Percentiles rank a stretch among this genome's conserved stretches.
Evolutionary conservation across 2,888 invertebrate genomes (phyloP).

Genomic region (Xestia xanthographa): DNA sequence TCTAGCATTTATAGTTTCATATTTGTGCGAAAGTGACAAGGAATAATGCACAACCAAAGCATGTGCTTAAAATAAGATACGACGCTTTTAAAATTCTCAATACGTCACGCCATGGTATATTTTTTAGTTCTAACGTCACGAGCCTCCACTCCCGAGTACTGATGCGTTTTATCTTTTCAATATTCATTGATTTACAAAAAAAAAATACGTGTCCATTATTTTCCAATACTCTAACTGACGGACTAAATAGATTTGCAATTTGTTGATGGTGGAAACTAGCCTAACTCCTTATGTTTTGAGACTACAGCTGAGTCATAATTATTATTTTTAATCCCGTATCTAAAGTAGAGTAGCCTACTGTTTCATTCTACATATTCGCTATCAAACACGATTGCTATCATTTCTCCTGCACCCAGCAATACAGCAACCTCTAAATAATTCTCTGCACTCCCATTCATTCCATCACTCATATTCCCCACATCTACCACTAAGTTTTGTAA

Average conservation of each 20-base stretch:
- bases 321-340: background rate
- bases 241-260: no score
- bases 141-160: no score
- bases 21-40: background rate
- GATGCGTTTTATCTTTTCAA: no score
- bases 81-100: no score
- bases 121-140: no score
- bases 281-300: background rate
- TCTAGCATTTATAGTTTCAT: background rate
- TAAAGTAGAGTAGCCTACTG: background rate
- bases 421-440: conserved; percentile 47
- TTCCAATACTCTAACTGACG: no score
- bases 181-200: no score
- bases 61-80: background rate
- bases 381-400: background rate
- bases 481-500: conserved; percentile 58
- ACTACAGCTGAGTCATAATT: background rate
- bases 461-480: conserved; percentile 60
- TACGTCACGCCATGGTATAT: no score
- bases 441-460: conserved; percentile 22
- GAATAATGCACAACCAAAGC: background rate
- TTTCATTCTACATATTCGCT: no score
- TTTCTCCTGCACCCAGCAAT: background rate
- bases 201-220: no score
- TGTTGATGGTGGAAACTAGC: no score